phyloP scores from a whole-genome alignment of 2,888 invertebrate genomes.

The Crocallis elinguaria region DNA sequence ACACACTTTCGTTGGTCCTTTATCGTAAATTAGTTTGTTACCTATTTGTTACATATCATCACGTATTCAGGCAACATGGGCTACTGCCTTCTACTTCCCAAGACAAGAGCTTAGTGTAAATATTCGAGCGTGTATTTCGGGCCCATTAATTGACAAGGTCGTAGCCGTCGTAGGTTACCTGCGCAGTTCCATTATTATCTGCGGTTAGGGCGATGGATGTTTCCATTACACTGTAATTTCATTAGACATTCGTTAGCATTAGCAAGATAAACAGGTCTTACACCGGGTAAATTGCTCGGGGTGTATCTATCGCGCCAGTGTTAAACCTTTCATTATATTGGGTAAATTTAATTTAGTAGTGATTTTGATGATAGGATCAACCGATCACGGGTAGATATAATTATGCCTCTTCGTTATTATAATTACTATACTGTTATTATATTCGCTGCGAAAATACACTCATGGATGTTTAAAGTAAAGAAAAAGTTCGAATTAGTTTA shows the following conservation, averaged over 20 bases:
- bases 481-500: no score
- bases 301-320: slow-evolving; percentile 8
- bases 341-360: slow-evolving; percentile 6
- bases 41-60: no score
- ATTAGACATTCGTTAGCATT: slow-evolving; percentile 31
- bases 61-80: not conserved
- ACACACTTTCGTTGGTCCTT: no score
- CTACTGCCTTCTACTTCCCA: not conserved
- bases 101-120: slow-evolving; percentile 30
- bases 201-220: slow-evolving; percentile 31
- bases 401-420: no score
- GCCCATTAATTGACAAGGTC: slow-evolving; percentile 34
- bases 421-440: no score
- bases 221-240: slow-evolving; percentile 30
- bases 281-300: slow-evolving; percentile 24
- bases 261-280: slow-evolving; percentile 28
- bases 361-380: not conserved
- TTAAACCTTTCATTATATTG: slow-evolving; percentile 15
- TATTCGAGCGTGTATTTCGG: slow-evolving; percentile 29
- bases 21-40: no score
- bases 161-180: slow-evolving; percentile 31
- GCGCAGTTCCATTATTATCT: slow-evolving; percentile 31
- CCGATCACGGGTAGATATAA: no score
- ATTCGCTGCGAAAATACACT: no score
- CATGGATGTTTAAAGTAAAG: no score